Conservation (phyloP, 2,888 invertebrate species). For the Zygothrica quintamaculata region DNA sequence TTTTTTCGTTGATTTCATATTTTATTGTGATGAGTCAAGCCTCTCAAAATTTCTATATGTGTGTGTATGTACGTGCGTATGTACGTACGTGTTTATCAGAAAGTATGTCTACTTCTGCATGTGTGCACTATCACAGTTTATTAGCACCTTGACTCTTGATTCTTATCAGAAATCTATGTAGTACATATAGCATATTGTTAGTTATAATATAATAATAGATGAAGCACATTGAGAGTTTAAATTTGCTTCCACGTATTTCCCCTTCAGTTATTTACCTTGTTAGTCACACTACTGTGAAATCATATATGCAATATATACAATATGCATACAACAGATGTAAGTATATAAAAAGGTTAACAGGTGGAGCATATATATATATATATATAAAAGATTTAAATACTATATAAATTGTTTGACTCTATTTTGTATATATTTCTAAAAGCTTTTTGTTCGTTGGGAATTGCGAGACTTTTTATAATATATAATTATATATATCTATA, state of each 20-base stretch:
- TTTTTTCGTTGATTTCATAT: slow-evolving; percentile 17
- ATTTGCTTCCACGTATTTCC: neutral
- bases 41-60: slow-evolving; percentile 29
- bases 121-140: slow-evolving; percentile 26
- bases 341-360: too few relatives aligned
- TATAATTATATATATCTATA: too few relatives aligned
- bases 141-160: slow-evolving; percentile 40
- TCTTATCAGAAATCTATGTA: slow-evolving; percentile 39
- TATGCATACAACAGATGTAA: too few relatives aligned
- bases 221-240: neutral
- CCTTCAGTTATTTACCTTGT: neutral
- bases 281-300: too few relatives aligned
- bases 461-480: too few relatives aligned
- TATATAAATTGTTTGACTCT: too few relatives aligned
- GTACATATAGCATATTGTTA: neutral
- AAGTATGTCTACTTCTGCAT: slow-evolving; percentile 1
- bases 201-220: slow-evolving; percentile 23
- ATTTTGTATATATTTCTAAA: too few relatives aligned
- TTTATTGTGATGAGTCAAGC: slow-evolving; percentile 44
- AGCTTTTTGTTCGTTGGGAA: too few relatives aligned
- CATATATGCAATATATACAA: too few relatives aligned
- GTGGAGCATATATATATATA: too few relatives aligned
- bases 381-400: too few relatives aligned
- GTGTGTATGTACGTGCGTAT: slow-evolving; percentile 31
- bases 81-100: slow-evolving; percentile 10